phyloP scores from a whole-genome alignment of 2,888 invertebrate genomes.

The Meiosimyza platycephala region DNA sequence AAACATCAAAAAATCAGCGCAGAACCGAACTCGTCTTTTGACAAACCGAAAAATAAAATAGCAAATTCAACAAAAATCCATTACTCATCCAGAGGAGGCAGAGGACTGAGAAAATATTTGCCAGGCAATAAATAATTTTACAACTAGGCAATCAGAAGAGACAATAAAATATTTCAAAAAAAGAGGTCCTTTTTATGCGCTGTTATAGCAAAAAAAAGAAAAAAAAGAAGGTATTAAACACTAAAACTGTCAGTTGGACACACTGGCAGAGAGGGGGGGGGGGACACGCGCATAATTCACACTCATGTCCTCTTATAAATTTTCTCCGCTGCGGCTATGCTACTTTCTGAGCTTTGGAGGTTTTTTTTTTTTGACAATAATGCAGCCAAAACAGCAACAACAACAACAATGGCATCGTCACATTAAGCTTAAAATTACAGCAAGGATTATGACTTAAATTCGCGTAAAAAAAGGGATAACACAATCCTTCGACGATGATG shows the following conservation, averaged over 20 bases:
- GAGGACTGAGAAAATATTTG: neutral
- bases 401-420: constrained; percentile 36
- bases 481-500: constrained; percentile 22
- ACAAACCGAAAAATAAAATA: neutral
- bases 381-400: neutral
- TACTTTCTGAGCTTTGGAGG: no score
- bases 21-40: neutral
- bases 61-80: constrained; percentile 6
- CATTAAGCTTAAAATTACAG: constrained; percentile 60
- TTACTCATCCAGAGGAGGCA: constrained; percentile 22
- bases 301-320: no score
- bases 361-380: neutral
- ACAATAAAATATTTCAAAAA: constrained; percentile 59
- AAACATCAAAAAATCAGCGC: no score
- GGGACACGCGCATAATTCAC: no score
- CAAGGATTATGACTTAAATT: constrained; percentile 55
- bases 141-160: constrained; percentile 45
- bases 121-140: constrained; percentile 25
- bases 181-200: constrained; percentile 42
- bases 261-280: no score
- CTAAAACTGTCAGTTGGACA: no score
- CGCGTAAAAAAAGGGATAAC: constrained; percentile 40
- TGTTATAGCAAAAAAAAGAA: neutral
- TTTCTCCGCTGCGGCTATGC: no score
- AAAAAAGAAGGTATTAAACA: neutral